A percentile compares a stretch with the other conserved stretches of the same genome.
phyloP scores from a whole-genome alignment of 2,797 vertebrate species.

The Sternarchorhynchus goeldii region DNA sequence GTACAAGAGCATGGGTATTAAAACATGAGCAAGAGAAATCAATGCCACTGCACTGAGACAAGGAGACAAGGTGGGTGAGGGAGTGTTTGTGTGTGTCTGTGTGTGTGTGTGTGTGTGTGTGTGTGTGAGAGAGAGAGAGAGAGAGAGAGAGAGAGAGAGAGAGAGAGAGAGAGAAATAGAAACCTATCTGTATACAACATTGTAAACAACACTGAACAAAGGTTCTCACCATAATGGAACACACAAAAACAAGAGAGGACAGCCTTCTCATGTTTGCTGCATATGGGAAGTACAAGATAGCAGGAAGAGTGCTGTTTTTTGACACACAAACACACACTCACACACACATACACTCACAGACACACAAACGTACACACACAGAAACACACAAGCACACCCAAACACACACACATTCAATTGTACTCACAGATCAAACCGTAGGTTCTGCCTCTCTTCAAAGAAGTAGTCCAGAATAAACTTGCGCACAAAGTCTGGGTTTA shows the following conservation, averaged over 20 bases:
- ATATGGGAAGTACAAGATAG: constrained; percentile 41
- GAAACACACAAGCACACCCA: constrained; percentile 23
- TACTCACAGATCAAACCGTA: constrained; percentile 98
- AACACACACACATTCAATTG: constrained; percentile 16
- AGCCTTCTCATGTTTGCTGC: constrained; percentile 40
- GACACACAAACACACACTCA: background rate
- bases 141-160: background rate
- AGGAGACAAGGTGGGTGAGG: background rate
- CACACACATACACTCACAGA: constrained; percentile 40
- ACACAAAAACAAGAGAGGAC: constrained; percentile 36
- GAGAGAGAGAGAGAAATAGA: constrained; percentile 1
- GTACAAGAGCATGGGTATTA: constrained; percentile 26
- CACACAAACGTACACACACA: constrained; percentile 20
- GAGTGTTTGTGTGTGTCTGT: too few relatives aligned
- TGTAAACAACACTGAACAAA: background rate
- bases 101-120: too few relatives aligned
- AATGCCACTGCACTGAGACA: constrained; percentile 16
- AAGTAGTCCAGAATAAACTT: constrained; percentile 99
- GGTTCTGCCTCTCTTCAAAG: constrained; percentile 97
- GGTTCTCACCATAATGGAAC: too few relatives aligned
- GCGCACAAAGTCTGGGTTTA: constrained; percentile 97
- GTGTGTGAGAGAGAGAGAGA: background rate
- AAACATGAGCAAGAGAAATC: constrained; percentile 26
- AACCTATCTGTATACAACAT: background rate
- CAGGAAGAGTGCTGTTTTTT: background rate